Conservation (phyloP, 2,113 vertebrate genomes). For the Alexandromys fortis region DNA sequence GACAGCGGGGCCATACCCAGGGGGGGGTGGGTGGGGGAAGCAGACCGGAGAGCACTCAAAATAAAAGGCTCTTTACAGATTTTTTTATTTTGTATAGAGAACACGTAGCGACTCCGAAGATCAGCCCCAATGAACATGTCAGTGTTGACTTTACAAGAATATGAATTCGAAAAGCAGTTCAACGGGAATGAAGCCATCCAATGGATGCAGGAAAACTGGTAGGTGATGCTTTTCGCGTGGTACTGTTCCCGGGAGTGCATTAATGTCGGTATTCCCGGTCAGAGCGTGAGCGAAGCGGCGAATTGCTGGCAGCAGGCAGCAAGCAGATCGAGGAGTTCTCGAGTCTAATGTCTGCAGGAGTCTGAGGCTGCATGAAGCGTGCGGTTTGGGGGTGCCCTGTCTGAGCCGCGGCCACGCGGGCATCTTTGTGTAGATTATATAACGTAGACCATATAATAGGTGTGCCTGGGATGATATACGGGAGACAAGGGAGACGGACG, state of each 20-base stretch:
- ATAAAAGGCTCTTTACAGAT: slow-evolving; percentile 70
- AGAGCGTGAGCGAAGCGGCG: slow-evolving; percentile 25
- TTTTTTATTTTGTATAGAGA: slow-evolving; percentile 79
- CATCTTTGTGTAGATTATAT: slow-evolving; percentile 66
- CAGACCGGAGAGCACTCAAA: slow-evolving; percentile 34
- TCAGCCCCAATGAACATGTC: slow-evolving; percentile 93
- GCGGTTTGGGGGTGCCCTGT: slow-evolving; percentile 5
- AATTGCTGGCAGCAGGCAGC: not conserved
- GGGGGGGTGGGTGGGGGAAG: slow-evolving; percentile 70
- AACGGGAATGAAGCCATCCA: slow-evolving; percentile 98
- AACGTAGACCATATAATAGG: slow-evolving; percentile 45
- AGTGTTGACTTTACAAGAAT: slow-evolving; percentile 96
- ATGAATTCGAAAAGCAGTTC: slow-evolving; percentile 98
- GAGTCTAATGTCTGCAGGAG: not conserved
- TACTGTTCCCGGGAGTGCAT: not conserved
- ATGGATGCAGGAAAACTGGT: slow-evolving; percentile 99
- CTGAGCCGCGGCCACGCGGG: slow-evolving; percentile 7
- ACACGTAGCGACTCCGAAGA: slow-evolving; percentile 77
- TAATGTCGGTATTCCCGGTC: not conserved
- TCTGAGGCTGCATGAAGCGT: not conserved
- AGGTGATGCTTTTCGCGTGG: slow-evolving; percentile 79
- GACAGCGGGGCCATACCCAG: slow-evolving; percentile 57
- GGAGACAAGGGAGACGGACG: not conserved
- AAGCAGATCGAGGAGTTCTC: not conserved
- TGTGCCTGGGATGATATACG: not conserved